Evolutionary conservation across 2,888 invertebrate species (phyloP).

Genomic region (Dryococelus australis): DNA sequence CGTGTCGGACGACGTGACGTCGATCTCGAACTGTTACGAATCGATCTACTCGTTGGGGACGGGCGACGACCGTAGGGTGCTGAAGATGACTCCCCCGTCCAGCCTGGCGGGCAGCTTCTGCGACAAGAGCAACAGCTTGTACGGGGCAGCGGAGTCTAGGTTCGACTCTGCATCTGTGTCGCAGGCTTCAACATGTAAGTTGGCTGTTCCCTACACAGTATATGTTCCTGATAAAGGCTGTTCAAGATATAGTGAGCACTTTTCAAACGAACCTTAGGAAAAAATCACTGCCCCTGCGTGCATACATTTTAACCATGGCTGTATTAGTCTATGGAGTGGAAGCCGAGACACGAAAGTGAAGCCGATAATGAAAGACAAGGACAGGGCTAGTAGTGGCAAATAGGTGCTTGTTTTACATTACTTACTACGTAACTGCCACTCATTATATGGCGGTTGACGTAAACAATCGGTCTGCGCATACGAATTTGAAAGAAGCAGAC

Average conservation of each 20-base stretch:
- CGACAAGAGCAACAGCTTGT: constrained; percentile 53
- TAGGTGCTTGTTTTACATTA: background rate
- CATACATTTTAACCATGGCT: too few species aligned
- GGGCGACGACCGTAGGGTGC: constrained; percentile 26
- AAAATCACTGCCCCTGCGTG: too few species aligned
- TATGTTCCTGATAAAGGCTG: background rate
- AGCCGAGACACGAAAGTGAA: too few species aligned
- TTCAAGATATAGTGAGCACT: too few species aligned
- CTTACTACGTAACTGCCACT: background rate
- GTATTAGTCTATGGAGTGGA: too few species aligned
- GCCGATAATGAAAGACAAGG: too few species aligned
- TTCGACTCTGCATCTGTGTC: constrained; percentile 46
- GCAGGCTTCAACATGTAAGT: constrained; percentile 48
- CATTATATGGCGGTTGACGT: background rate
- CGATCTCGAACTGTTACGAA: constrained; percentile 61
- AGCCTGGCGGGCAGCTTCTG: constrained; percentile 49
- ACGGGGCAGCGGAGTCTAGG: constrained; percentile 47
- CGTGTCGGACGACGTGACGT: constrained; percentile 37
- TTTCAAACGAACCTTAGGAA: too few species aligned
- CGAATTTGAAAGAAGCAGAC: too few species aligned
- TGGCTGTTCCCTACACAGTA: background rate
- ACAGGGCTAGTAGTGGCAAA: background rate
- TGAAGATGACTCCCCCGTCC: constrained; percentile 34
- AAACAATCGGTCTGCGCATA: too few species aligned
- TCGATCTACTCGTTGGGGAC: constrained; percentile 57